A percentile compares a stretch with the other conserved stretches of the same genome.
Evolutionary conservation across 2,888 invertebrate species (phyloP).

Genomic region (Aphodius granarius): DNA sequence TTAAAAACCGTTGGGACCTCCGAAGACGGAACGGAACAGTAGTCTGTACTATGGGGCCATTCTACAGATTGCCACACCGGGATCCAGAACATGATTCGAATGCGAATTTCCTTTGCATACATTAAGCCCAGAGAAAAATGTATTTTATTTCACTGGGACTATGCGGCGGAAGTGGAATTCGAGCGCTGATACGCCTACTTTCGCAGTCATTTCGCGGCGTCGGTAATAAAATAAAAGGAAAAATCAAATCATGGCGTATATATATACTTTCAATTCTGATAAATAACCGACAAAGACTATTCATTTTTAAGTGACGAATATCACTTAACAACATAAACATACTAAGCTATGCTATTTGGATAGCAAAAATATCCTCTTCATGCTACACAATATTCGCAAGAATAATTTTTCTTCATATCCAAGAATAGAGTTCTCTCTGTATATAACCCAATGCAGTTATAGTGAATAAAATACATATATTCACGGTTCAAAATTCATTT

Average conservation of each 20-base stretch:
- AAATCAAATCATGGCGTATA: background rate
- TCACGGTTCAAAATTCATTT: background rate
- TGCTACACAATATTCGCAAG: too few species aligned
- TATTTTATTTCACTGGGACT: slow-evolving; percentile 29
- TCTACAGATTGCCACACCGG: slow-evolving; percentile 35
- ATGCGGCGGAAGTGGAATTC: background rate
- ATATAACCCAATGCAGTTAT: too few species aligned
- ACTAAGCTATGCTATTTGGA: too few species aligned
- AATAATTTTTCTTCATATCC: too few species aligned
- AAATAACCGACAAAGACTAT: too few species aligned
- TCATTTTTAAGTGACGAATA: too few species aligned
- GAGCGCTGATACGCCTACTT: slow-evolving; percentile 1
- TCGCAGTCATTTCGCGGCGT: slow-evolving; percentile 1
- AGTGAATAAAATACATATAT: background rate
- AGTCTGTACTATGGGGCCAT: slow-evolving; percentile 25
- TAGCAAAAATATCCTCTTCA: too few species aligned
- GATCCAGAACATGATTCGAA: slow-evolving; percentile 36
- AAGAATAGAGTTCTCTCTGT: too few species aligned
- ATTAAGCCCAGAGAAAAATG: slow-evolving; percentile 34
- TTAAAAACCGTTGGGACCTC: slow-evolving; percentile 30
- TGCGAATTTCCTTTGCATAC: slow-evolving; percentile 31
- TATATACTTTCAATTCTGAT: background rate
- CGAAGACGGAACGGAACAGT: slow-evolving; percentile 15
- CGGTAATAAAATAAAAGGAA: background rate
- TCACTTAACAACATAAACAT: too few species aligned